Evolutionary conservation across 2,113 vertebrate genomes (phyloP).

Genomic region (Muscicapa adusta): DNA sequence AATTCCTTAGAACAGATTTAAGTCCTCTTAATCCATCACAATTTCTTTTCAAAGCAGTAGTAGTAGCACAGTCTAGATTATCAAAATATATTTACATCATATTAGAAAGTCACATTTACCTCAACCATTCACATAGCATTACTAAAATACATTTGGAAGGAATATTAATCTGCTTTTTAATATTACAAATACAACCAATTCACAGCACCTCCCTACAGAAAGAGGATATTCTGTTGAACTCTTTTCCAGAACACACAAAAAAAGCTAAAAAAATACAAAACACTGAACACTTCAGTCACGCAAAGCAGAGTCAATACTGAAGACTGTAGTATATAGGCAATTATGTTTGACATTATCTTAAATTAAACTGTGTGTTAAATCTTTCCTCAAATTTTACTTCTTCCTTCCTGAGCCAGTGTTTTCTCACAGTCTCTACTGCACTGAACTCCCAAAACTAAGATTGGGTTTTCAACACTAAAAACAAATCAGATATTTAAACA

Average conservation of each 20-base stretch:
- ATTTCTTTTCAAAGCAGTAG: not conserved
- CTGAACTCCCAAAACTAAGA: not conserved
- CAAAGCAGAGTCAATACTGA: not conserved
- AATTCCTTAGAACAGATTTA: not conserved
- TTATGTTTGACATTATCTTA: not conserved
- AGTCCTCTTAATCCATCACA: not conserved
- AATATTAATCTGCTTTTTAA: not conserved
- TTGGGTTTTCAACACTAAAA: not conserved
- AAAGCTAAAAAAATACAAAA: not conserved
- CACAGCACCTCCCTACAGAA: not conserved
- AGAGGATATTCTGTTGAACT: not conserved
- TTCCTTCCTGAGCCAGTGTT: not conserved
- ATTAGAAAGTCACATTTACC: not conserved
- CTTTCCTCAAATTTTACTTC: slow-evolving; percentile 19
- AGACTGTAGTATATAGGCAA: not conserved
- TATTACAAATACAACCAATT: not conserved
- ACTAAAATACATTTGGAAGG: not conserved
- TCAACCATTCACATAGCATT: not conserved
- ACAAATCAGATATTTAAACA: not conserved
- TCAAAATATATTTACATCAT: not conserved
- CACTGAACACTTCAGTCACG: not conserved
- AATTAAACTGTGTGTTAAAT: not conserved
- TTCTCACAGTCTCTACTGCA: not conserved
- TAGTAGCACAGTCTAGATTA: not conserved
- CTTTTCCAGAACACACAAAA: not conserved